Evolutionary conservation across 2,888 invertebrate genomes (phyloP), one percentile per base, ranked within the genome.

Genomic region (Noctua comes): DNA sequence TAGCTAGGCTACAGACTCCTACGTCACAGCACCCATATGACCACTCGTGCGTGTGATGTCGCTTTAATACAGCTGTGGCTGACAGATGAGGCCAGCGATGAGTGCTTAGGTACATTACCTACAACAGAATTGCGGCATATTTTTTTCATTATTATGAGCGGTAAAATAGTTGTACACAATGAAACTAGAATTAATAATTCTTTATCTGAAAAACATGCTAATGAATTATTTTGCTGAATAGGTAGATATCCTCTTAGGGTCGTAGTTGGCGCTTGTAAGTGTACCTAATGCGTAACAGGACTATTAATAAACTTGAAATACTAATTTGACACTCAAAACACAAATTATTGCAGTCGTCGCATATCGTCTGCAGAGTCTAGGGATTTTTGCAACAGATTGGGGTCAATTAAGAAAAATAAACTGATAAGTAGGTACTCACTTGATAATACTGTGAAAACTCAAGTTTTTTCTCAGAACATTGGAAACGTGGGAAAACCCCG

Each of bases 31-130:
- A 59, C 73, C 77, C 68, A 81, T 72, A 85, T 73, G 84, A 16
- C 62, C 66, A 82, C 79, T 54, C 86, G 82, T 84, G 86, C 83
- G 69, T 74, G 70, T 71, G 21, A 83, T 70, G 69, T 66, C 59
- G 27, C 69, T 74, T 81, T 71, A 62, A 77, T 54, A 83, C n/a
- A 31, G 13, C 74, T 84, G 86, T 24, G 21, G 36, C 11, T 84
- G 84, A 82, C 82, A 66, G 66, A 18, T 43, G 66, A 46, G 65
- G 62, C 43, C 80, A 73, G 66, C 40, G 54, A 36, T 51, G 62
- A 73, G 24, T 48, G 16, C 68, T 27, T 46, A 64, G 21, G 21
- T 10, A 76, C 27, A 48, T 69, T 68, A 57, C n/a, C 64, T 40
- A 40, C 64, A 27, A 51, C 54, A 43, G 46, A 24, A 18, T 71